These are phyloP conservation scores for Tretioscincus oriximinensis DNA, from an alignment of 2,113 vertebrate species.

Conservation along the genomic window DNA sequence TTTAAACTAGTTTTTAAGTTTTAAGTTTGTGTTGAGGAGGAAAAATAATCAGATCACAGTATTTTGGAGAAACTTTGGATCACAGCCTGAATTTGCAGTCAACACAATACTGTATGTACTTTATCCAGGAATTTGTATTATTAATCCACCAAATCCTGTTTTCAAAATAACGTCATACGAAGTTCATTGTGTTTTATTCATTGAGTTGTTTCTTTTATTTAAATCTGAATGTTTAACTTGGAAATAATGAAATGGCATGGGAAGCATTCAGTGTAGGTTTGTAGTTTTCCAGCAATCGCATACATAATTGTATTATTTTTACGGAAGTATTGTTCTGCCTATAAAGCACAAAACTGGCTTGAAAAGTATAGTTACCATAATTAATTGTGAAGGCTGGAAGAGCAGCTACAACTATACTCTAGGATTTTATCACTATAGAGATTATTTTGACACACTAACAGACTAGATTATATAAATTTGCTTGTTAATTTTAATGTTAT, in stretches of 20 bases:
- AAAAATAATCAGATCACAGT: background rate
- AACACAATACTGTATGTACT: background rate
- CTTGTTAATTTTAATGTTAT: background rate
- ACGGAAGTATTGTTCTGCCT: background rate
- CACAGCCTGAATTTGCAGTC: background rate
- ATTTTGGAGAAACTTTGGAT: background rate
- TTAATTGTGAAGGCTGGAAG: background rate
- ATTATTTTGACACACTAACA: background rate
- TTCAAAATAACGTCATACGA: background rate
- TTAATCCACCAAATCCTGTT: background rate
- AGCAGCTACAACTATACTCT: background rate
- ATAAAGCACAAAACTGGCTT: background rate
- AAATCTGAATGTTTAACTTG: background rate
- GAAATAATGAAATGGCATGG: background rate
- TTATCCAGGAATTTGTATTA: background rate
- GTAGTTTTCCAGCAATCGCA: background rate
- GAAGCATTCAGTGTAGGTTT: background rate
- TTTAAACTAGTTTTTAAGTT: too few relatives aligned
- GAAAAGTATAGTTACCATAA: background rate
- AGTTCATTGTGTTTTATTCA: background rate
- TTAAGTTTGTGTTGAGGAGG: background rate
- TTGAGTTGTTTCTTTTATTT: background rate
- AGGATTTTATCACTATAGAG: background rate
- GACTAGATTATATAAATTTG: background rate
- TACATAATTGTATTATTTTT: background rate